Evolutionary conservation across 1,140 invertebrate genomes (phyloP).

Genomic region (Teleogryllus occipitalis): DNA sequence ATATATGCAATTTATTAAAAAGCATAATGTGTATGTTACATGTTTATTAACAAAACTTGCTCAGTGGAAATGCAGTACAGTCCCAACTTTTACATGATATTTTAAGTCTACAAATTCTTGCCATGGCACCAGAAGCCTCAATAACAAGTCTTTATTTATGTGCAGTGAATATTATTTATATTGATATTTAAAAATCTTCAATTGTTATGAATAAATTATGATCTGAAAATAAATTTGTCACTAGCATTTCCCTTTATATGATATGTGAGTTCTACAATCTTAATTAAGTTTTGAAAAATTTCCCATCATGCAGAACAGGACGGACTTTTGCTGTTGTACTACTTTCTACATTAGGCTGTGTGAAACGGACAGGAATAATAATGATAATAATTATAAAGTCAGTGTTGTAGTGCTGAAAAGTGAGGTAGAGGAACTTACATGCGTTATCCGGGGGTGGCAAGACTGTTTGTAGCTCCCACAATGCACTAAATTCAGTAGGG

Average conservation of each 20-base stretch:
- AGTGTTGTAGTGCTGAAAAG: neutral
- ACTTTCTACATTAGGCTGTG: neutral
- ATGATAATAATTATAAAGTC: neutral
- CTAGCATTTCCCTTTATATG: neutral
- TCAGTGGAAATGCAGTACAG: conserved; percentile 3
- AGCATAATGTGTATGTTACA: conserved; percentile 5
- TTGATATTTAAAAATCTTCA: neutral
- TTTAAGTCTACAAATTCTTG: neutral
- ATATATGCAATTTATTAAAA: neutral
- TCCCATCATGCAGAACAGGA: neutral
- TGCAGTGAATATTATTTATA: neutral
- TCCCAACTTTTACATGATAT: neutral
- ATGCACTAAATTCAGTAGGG: neutral
- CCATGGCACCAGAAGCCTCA: neutral
- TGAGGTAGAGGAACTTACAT: neutral
- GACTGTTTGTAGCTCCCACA: neutral
- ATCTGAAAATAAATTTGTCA: neutral
- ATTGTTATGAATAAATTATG: neutral
- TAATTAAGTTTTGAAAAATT: neutral
- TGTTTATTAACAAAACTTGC: neutral
- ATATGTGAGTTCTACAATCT: neutral
- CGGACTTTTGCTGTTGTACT: neutral
- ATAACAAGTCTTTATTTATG: neutral
- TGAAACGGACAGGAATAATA: neutral
- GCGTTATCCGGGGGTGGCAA: neutral